Conservation (phyloP, 2,113 vertebrate species). For the Dromas ardeola region DNA sequence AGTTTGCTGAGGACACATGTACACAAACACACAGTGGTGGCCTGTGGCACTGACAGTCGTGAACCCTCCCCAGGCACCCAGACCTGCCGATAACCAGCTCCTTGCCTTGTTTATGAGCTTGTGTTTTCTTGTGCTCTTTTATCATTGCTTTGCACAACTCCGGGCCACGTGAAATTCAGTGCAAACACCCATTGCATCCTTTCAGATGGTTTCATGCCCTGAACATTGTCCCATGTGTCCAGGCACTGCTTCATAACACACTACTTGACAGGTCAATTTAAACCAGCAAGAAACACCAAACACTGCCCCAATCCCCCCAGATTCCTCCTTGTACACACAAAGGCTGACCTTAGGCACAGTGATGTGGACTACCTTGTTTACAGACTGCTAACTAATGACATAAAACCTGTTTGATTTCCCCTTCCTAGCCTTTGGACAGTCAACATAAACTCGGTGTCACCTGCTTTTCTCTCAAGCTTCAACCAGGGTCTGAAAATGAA, state of each 20-base stretch:
- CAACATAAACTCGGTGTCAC: conserved; percentile 21
- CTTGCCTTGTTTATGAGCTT: neutral
- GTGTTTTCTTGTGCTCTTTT: neutral
- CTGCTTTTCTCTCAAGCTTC: neutral
- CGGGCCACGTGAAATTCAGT: neutral
- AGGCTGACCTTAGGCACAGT: conserved; percentile 45
- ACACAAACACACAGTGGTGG: neutral
- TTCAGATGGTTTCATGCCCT: neutral
- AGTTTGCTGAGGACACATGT: neutral
- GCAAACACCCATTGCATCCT: neutral
- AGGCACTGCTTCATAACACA: neutral
- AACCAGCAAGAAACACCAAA: neutral
- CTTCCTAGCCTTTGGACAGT: conserved; percentile 30
- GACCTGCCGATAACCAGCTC: neutral
- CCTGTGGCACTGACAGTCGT: neutral
- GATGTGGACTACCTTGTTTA: conserved; percentile 39
- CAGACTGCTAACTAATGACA: conserved; percentile 37
- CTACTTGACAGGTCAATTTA: neutral
- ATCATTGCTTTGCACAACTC: neutral
- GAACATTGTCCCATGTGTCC: neutral
- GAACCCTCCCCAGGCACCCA: neutral
- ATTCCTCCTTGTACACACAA: neutral
- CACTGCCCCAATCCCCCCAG: neutral
- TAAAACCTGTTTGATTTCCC: conserved; percentile 56
- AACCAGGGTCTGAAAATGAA: neutral